Evolutionary conservation across 1,140 invertebrate genomes (phyloP).

Genomic region (Andricus grossulariae): DNA sequence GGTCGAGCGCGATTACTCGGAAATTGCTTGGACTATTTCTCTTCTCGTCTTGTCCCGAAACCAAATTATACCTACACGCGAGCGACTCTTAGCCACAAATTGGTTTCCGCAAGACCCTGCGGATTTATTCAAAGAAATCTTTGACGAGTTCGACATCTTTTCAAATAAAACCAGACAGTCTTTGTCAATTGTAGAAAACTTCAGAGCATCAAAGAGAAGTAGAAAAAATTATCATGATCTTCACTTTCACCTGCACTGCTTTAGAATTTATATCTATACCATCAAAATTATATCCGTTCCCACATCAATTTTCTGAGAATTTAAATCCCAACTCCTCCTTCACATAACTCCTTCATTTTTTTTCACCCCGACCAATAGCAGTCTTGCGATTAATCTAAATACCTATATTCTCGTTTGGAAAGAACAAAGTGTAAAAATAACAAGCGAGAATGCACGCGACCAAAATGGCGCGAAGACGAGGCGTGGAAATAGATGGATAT

Average conservation of each 20-base stretch:
- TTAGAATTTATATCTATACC: constrained; percentile 8
- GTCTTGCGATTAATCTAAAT: constrained; percentile 29
- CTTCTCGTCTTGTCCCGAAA: background rate
- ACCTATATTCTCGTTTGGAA: constrained; percentile 20
- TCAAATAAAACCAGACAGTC: background rate
- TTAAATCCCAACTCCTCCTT: constrained; percentile 2
- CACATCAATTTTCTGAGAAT: constrained; percentile 28
- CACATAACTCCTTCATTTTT: constrained; percentile 19
- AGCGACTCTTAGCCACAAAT: background rate
- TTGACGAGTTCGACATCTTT: constrained; percentile 28
- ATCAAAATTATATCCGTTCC: constrained; percentile 24
- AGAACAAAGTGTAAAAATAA: constrained; percentile 23
- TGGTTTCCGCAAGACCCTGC: constrained; percentile 14
- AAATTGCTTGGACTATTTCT: constrained; percentile 23
- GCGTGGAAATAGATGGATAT: constrained; percentile 20
- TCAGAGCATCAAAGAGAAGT: background rate
- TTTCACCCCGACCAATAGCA: constrained; percentile 6
- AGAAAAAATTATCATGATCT: constrained; percentile 17
- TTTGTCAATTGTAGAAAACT: constrained; percentile 9
- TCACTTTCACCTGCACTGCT: constrained; percentile 19
- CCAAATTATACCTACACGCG: constrained; percentile 12
- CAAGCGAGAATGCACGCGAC: constrained; percentile 25
- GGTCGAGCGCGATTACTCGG: background rate
- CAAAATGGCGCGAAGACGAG: constrained; percentile 31
- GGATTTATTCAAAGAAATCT: constrained; percentile 21